Evolutionary conservation across 2,113 vertebrate species (phyloP).

Genomic region (Prietella phreatophila): DNA sequence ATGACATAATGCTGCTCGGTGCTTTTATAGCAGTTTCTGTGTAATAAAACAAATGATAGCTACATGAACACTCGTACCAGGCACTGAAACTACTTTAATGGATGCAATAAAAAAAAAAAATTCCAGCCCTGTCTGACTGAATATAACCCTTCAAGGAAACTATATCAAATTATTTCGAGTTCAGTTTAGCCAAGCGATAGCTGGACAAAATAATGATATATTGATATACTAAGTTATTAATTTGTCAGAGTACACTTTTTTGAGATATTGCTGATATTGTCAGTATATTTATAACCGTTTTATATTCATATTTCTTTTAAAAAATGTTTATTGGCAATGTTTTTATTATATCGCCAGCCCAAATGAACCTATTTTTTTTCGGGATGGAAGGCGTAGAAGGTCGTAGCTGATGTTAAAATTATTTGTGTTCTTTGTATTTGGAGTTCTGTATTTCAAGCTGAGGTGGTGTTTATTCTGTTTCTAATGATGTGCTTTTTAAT

Average conservation of each 20-base stretch:
- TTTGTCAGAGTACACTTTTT: not conserved
- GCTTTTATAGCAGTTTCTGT: not conserved
- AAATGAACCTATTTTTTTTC: not conserved
- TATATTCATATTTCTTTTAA: no score
- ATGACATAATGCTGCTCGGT: not conserved
- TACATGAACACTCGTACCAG: not conserved
- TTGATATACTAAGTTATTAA: not conserved
- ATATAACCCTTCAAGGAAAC: not conserved
- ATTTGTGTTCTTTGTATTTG: not conserved
- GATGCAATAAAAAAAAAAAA: not conserved
- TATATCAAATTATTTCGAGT: not conserved
- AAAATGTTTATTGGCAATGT: not conserved
- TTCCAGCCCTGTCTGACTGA: not conserved
- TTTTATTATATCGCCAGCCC: not conserved
- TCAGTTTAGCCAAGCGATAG: no score
- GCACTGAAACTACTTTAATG: conserved; percentile 12
- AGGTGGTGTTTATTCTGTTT: not conserved
- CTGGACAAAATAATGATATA: not conserved
- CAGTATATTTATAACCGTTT: not conserved
- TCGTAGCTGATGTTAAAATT: not conserved
- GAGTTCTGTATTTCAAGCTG: not conserved
- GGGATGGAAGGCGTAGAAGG: no score
- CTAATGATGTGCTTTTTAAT: not conserved
- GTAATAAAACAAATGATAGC: not conserved
- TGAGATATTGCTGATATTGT: not conserved